These are phyloP conservation scores for Drosophila tani DNA, from an alignment of 1,140 invertebrate species.

Conservation along the genomic window DNA sequence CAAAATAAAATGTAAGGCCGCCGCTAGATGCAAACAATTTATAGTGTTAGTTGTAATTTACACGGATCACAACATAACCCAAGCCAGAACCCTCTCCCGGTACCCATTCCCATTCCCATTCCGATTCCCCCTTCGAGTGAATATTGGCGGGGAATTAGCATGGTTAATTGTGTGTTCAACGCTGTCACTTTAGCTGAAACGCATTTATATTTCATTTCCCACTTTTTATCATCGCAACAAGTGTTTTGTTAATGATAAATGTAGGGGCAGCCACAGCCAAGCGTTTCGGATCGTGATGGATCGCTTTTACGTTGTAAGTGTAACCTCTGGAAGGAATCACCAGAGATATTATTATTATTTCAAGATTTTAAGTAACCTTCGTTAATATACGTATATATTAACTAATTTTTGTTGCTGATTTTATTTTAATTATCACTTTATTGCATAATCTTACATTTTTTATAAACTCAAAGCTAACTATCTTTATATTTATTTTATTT, in stretches of 20 bases:
- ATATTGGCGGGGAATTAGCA: slow-evolving; percentile 18
- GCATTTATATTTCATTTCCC: slow-evolving; percentile 20
- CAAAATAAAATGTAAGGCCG: slow-evolving; percentile 27
- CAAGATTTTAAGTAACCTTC: not conserved
- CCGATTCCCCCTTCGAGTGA: not conserved
- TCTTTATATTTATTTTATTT: too few species aligned
- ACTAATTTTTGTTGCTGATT: too few species aligned
- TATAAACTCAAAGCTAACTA: too few species aligned
- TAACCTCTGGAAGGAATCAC: not conserved
- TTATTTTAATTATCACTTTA: too few species aligned
- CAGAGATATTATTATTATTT: not conserved
- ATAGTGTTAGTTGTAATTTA: slow-evolving; percentile 78
- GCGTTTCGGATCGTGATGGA: slow-evolving; percentile 10
- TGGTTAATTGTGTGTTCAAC: slow-evolving; percentile 17
- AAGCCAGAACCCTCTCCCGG: not conserved
- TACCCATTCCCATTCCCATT: too few species aligned
- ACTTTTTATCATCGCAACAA: slow-evolving; percentile 19
- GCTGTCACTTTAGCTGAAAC: slow-evolving; percentile 21
- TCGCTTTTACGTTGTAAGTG: slow-evolving; percentile 4
- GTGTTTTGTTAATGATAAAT: slow-evolving; percentile 11
- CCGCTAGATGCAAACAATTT: slow-evolving; percentile 54
- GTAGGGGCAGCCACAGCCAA: not conserved
- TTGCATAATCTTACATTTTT: too few species aligned
- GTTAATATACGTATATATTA: too few species aligned
- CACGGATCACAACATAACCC: slow-evolving; percentile 59